Evolutionary conservation across 2,888 invertebrate species (phyloP), one percentile per base, ranked within the genome.

Genomic region (Hydriomena furcata): DNA sequence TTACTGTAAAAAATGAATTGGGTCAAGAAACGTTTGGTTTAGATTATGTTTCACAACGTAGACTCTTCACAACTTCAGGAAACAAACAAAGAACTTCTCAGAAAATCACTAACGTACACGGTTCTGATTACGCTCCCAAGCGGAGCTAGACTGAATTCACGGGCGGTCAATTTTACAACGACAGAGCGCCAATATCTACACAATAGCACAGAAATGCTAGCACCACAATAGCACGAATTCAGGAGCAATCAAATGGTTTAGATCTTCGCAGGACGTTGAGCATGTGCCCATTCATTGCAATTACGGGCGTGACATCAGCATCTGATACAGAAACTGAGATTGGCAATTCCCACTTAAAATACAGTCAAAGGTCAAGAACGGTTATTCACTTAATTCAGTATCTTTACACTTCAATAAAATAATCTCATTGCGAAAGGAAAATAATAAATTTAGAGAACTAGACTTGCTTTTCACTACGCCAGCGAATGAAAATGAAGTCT

Each of bases 401-500:
- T 47, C 2, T 30, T 35, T n/a, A 40, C 21, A 21, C 11, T 25
- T 11, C 7, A 20, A 13, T 11, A 13, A 24, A 24, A n/a, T 1
- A 23, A 7, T 21, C 17, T 17, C 2, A 17, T 3, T 17, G 5
- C 11, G 11, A 12, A 7, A 17, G 30, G 5, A 10, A 34, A n/a
- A 10, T 7, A 41, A 41, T 25, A 48, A 24, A 21, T 11, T 7
- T 1, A 17, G 5, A 11, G 8, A 35, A 35, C 30, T 20, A 42
- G 30, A 21, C n/a, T n/a, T n/a, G n/a, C n/a, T 47, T 34, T 35
- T 23, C 30, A 21, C 10, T 11, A n/a, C 7, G 45, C 38, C 53
- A 48, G 50, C 41, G 52, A 38, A 54, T 44, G 55, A 61, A 51
- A 68, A 60, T 65, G 51, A 73, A 76, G 71, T 65, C 68, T 59